A percentile compares a stretch with the other conserved stretches of the same genome.
These are phyloP conservation scores for Muntiacus reevesi DNA, from an alignment of 2,113 vertebrate species.

Conservation along the genomic window DNA sequence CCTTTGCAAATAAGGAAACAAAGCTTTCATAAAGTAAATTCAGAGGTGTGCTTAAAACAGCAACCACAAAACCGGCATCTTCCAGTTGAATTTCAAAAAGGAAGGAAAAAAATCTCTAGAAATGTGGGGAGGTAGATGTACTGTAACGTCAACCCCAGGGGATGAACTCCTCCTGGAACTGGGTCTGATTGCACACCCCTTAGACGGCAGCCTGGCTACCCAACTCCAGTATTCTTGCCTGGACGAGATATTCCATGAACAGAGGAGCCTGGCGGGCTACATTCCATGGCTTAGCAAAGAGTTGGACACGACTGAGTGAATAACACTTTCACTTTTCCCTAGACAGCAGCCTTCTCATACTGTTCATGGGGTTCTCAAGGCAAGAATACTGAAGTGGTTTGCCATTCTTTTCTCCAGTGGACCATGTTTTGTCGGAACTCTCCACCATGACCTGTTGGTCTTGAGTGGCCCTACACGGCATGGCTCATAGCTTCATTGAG, in stretches of 20 bases:
- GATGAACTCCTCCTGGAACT: neutral
- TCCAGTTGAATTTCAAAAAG: neutral
- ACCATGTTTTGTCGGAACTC: neutral
- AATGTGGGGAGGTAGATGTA: neutral
- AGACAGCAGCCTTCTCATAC: neutral
- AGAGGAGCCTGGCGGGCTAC: neutral
- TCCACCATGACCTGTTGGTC: neutral
- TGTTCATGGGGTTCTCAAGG: neutral
- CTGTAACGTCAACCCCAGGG: neutral
- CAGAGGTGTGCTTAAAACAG: neutral
- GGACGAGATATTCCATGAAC: neutral
- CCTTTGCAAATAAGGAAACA: neutral
- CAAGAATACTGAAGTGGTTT: neutral
- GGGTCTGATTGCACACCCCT: neutral
- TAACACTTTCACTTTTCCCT: neutral
- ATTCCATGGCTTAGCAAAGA: neutral
- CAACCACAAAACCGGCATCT: neutral
- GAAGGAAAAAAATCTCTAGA: neutral
- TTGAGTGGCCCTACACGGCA: neutral
- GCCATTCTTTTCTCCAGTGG: neutral
- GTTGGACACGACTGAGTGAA: neutral
- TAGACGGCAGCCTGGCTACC: neutral
- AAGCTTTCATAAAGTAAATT: neutral
- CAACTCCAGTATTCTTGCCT: neutral
- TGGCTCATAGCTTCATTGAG: neutral